Evolutionary conservation across 2,797 vertebrate species (phyloP), one percentile per base, ranked within the genome.

Genomic region (Halcyon chelicuti): DNA sequence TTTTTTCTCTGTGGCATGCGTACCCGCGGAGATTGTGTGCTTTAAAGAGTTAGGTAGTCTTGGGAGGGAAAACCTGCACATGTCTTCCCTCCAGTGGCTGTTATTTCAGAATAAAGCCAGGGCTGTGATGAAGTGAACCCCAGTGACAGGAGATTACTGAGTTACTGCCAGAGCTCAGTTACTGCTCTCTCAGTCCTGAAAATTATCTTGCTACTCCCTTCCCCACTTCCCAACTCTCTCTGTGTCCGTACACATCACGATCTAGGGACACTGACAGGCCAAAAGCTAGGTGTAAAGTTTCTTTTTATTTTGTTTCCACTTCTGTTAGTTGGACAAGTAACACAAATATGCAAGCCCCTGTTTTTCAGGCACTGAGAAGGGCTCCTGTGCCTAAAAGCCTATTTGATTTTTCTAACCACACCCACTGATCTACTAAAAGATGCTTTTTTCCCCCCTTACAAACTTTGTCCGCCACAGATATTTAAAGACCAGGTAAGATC

Each of bases 1-100:
- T 21, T 37, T 37, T 23, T 25, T 4, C 14, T 55, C n/a, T 83
- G 55, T 1, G 0, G 22, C 6, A 5, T 13, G 29, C 8, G 22
- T 23, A 8, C 13, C 8, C 8, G 5, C 14, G 61, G 55, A 29
- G 47, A 33, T 68, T 71, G 4, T 19, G 31, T 39, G 10, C 14
- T 60, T 77, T 37, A 16, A 21, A 29, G 52, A 31, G 35, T 31
- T 28, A 8, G 33, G 18, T 57, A 25, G 22, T 26, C 63, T 73
- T 81, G 17, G 61, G 85, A 73, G n/a, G 46, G 17, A 60, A 84
- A 21, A 44, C 25, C 49, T 49, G 49, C 42, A 90, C 31, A 2
- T 88, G 51, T 26, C 46, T 75, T 92, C 93, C 94, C 91, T 96
- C 93, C 96, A 91, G 96, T 61, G 96, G 96, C 82, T 86, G 26